phyloP scores from a whole-genome alignment of 2,888 invertebrate genomes.

The Ypsolopha scabrella region DNA sequence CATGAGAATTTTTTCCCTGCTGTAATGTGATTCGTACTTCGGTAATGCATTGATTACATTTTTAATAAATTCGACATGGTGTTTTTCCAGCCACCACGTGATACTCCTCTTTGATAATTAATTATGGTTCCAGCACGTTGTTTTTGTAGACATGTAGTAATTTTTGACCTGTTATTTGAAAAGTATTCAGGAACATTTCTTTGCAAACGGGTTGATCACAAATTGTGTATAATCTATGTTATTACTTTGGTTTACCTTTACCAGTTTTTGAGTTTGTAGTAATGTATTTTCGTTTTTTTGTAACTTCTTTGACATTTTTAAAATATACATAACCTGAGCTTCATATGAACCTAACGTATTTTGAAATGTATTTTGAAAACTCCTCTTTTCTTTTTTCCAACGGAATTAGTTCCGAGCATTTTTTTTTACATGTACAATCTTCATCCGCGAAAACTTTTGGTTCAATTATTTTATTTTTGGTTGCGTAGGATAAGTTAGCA shows the following conservation, averaged over 20 bases:
- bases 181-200: background rate
- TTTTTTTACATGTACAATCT: background rate
- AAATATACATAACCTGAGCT: background rate
- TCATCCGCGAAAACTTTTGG: background rate
- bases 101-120: no score
- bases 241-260: background rate
- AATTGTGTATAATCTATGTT: background rate
- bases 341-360: background rate
- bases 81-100: no score
- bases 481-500: background rate
- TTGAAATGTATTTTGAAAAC: background rate
- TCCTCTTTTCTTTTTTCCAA: background rate
- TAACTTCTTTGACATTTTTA: background rate
- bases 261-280: background rate
- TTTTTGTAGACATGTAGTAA: background rate
- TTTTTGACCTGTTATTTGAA: background rate
- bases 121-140: background rate
- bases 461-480: background rate
- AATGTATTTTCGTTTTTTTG: background rate
- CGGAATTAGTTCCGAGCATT: background rate
- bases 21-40: no score
- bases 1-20: no score
- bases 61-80: no score
- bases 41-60: no score
- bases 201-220: background rate